Base-by-base conservation (phyloP, 2,888 invertebrate genomes). In the Brenthis hecate region DNA sequence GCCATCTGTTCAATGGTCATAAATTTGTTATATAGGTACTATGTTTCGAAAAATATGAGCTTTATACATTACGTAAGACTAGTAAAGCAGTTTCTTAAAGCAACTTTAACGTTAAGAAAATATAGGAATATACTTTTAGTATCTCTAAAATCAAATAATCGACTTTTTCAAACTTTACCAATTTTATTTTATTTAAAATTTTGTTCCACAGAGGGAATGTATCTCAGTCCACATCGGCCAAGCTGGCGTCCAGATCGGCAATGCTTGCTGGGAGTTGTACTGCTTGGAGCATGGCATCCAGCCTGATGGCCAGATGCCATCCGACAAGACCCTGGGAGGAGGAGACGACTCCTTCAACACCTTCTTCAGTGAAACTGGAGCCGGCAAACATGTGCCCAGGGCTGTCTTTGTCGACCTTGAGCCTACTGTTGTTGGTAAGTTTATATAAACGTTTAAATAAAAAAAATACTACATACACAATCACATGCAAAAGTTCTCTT, bases 401-500 rank as follows among this genome's bases (percentile, higher is more conserved):
- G 97, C 96, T 0, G 96, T 98, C 53, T 97, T 98, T 81, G 97
- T 98, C 8, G 98, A 98, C 83, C 93, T 98, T 78, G 98, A 98
- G 85, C 98, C 98, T 68, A 98, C 98, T 75, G 98, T 98, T 51
- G 97, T 98, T 67, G 96, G 97, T 96, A 83, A 93, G 90, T 54
- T 5, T 53, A 1, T 19, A 19, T 19, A 19, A 19, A 19, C 19
- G 19, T 19, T 19, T 19, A 19, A 19, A 0, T 19, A 19, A 19
- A 19, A 19, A 19, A 19, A 19, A 19, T 19, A 19, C 19, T 19
- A 19, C 19, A 19, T 19, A 19, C 19, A 19, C 19, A 19, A 19
- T 19, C 19, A 0, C 19, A 1, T 19, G 19, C 19, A 19, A 19
- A 19, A 19, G 19, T 19, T 19, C 1, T 19, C 19, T 19, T 19